Conservation (phyloP, 2,113 vertebrate genomes). For the Charina bottae region DNA sequence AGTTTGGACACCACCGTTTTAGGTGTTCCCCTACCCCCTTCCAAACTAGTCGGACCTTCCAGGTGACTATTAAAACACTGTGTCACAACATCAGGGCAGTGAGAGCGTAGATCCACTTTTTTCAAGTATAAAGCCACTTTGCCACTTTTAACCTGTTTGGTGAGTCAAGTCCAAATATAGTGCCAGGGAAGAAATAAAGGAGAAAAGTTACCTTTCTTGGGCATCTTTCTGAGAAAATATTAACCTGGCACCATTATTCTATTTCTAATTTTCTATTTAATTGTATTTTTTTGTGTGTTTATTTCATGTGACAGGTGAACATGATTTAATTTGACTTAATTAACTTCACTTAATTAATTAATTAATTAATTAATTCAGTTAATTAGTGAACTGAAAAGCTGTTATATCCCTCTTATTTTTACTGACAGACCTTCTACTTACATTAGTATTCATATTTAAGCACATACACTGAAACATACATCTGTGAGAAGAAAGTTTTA, state of each 20-base stretch:
- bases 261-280: not conserved
- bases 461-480: too few species aligned
- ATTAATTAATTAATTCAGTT: too few species aligned
- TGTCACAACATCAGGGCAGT: not conserved
- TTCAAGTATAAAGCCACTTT: not conserved
- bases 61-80: not conserved
- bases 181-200: not conserved
- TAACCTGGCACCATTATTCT: not conserved
- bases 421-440: not conserved
- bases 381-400: not conserved
- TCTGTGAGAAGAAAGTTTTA: not conserved
- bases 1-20: not conserved
- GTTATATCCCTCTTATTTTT: not conserved
- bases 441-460: not conserved
- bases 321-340: not conserved
- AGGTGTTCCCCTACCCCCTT: not conserved
- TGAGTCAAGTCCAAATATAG: slow-evolving; percentile 1
- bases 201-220: not conserved
- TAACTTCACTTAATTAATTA: not conserved
- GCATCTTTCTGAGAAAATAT: not conserved
- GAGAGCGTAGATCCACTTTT: not conserved
- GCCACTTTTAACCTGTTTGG: not conserved
- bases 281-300: not conserved
- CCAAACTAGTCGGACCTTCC: not conserved
- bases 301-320: not conserved